A percentile compares a stretch with the other conserved stretches of the same genome.
phyloP scores from a whole-genome alignment of 2,113 vertebrate species.

The Oncorhynchus clarkii region DNA sequence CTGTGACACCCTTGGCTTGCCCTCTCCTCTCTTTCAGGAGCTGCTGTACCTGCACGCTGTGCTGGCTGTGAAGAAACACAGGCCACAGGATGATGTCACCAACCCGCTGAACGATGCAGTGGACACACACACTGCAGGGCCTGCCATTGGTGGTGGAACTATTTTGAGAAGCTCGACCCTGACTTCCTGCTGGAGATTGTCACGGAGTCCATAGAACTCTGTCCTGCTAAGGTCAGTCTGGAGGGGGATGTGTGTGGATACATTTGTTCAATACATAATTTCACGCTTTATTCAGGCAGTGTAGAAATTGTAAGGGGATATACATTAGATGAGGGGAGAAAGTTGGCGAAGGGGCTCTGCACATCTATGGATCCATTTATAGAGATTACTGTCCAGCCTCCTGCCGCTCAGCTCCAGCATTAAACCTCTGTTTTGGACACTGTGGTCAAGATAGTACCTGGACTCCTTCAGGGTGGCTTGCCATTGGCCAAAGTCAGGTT shows the following conservation, averaged over 20 bases:
- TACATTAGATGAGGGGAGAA: too few relatives aligned
- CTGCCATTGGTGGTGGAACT: conserved; percentile 91
- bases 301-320: too few relatives aligned
- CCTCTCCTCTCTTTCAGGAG: conserved; percentile 73
- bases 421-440: conserved; percentile 87
- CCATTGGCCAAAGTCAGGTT: conserved; percentile 90
- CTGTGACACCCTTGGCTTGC: not conserved
- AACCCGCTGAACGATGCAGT: conserved; percentile 86
- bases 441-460: conserved; percentile 86
- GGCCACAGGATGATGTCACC: conserved; percentile 81
- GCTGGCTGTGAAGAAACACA: conserved; percentile 82
- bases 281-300: too few relatives aligned
- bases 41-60: conserved; percentile 83
- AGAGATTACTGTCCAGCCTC: conserved; percentile 60
- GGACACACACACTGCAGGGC: conserved; percentile 83
- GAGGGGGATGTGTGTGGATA: conserved; percentile 7
- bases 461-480: conserved; percentile 85
- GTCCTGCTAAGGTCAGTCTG: conserved; percentile 82
- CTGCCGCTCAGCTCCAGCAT: conserved; percentile 82
- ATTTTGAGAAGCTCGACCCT: conserved; percentile 93
- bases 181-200: conserved; percentile 93
- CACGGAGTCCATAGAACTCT: conserved; percentile 86
- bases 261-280: not conserved
- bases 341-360: not conserved
- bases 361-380: not conserved